Evolutionary conservation across 2,113 vertebrate genomes (phyloP).

Genomic region (Gallinago jamesoni): DNA sequence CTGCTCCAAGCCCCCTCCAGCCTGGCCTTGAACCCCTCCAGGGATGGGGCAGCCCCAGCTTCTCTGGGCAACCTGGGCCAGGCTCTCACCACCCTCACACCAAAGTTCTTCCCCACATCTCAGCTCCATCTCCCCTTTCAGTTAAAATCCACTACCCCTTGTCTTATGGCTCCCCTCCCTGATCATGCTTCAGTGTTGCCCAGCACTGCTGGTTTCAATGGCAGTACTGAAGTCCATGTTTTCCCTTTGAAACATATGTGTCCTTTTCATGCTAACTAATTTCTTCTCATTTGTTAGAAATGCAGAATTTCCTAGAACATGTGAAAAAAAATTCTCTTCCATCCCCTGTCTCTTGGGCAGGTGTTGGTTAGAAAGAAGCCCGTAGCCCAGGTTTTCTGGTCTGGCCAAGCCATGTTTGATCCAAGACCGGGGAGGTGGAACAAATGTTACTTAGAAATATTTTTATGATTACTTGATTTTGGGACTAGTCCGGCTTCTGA

Average conservation of each 20-base stretch:
- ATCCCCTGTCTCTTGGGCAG: background rate
- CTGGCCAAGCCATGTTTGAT: background rate
- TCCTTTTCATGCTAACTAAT: background rate
- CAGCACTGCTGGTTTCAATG: background rate
- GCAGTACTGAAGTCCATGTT: background rate
- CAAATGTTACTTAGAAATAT: background rate
- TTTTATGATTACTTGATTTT: background rate
- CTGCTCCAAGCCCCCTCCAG: too few relatives aligned
- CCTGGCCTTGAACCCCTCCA: too few relatives aligned
- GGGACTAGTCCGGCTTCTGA: background rate
- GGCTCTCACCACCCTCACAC: too few relatives aligned
- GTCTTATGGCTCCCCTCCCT: too few relatives aligned
- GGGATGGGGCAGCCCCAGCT: too few relatives aligned
- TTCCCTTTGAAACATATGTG: background rate
- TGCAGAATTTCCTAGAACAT: background rate
- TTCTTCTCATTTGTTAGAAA: background rate
- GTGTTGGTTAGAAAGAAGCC: background rate
- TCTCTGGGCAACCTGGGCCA: too few relatives aligned
- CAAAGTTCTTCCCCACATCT: too few relatives aligned
- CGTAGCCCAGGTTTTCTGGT: background rate
- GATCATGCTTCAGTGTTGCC: background rate
- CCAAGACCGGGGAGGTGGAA: background rate
- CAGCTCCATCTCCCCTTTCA: too few relatives aligned
- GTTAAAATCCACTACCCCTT: too few relatives aligned
- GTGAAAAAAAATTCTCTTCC: too few relatives aligned